These are phyloP conservation scores for Drosophila nigricruria DNA, from an alignment of 2,888 invertebrate genomes.

Conservation along the genomic window DNA sequence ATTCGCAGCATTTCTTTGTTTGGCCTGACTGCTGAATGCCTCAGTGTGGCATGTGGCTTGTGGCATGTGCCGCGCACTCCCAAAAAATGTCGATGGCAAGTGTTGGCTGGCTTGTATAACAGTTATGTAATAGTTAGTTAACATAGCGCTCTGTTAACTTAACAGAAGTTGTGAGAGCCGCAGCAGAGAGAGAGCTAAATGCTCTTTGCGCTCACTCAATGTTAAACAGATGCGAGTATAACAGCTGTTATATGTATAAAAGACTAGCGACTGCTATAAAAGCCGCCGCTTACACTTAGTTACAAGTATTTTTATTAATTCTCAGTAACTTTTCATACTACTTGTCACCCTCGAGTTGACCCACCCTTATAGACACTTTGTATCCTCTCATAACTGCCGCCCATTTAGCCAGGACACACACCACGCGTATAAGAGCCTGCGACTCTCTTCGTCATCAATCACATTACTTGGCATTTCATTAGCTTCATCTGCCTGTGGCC, in stretches of 20 bases:
- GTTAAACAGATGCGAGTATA: not conserved
- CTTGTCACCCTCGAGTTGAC: not conserved
- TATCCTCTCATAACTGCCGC: not conserved
- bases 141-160: constrained; percentile 3
- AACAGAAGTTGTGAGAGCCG: not conserved
- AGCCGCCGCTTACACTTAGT: not conserved
- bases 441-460: constrained; percentile 35
- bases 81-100: not conserved
- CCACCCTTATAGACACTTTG: not conserved
- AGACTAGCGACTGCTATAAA: constrained; percentile 11
- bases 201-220: constrained; percentile 27
- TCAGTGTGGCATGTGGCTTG: constrained; percentile 15
- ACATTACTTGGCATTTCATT: constrained; percentile 51
- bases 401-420: constrained; percentile 31
- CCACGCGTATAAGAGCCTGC: constrained; percentile 57
- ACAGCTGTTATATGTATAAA: constrained; percentile 33
- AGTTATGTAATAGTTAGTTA: constrained; percentile 46
- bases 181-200: not conserved
- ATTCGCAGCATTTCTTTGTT: constrained; percentile 7
- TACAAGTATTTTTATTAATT: not conserved
- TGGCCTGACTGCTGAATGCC: constrained; percentile 20
- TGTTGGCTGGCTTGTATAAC: constrained; percentile 19
- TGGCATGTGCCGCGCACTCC: constrained; percentile 1
- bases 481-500: constrained; percentile 29
- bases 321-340: too few species aligned